Base-by-base conservation (phyloP, 2,888 invertebrate species). In the Acleris holmiana region DNA sequence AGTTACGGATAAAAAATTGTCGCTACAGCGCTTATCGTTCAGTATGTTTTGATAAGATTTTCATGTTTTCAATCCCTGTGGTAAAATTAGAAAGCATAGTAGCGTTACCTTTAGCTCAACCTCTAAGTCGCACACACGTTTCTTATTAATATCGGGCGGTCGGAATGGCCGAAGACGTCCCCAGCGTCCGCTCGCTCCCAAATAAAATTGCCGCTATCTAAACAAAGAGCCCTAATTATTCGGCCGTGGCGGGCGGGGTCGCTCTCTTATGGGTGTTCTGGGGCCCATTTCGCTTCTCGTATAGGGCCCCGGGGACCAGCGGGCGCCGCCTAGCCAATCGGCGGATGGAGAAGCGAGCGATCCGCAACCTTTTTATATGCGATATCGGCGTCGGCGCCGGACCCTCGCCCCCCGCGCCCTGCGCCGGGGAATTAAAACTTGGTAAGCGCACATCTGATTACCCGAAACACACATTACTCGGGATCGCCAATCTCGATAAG, bases 211-310 rank as follows among this genome's bases (percentile, higher is more conserved):
- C 91, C 88, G 93, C 93, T 93, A 93, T 93, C 93, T 93, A 93
- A 93, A 93, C 93, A 93, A 93, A 93, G 93, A 93, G 93, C 93
- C 93, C 94, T 94, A 94, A 94, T 94, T 94, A 94, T 94, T 93
- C 93, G 93, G 91, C 91, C 91, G 91, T 91, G 93, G 93, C 91
- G 91, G 93, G 94, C 94, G 94, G 94, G 94, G 94, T 94, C 93
- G 93, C 92, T 94, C 94, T 93, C 94, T 94, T 94, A 94, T 94
- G 94, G 94, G 94, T 93, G 94, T 94, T 94, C 93, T 88, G 94
- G 94, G 94, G 94, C 94, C 94, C 93, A 94, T 94, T 94, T 93
- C 91, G 93, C 92, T 93, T 91, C 91, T 91, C 93, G 94, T 94
- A 94, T 94, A 94, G 93, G 93, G 85, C 93, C 94, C 94, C 83